A percentile compares a stretch with the other conserved stretches of the same genome.
Conservation (phyloP, 2,888 invertebrate species). For the Mesopsocus fuscifrons region DNA sequence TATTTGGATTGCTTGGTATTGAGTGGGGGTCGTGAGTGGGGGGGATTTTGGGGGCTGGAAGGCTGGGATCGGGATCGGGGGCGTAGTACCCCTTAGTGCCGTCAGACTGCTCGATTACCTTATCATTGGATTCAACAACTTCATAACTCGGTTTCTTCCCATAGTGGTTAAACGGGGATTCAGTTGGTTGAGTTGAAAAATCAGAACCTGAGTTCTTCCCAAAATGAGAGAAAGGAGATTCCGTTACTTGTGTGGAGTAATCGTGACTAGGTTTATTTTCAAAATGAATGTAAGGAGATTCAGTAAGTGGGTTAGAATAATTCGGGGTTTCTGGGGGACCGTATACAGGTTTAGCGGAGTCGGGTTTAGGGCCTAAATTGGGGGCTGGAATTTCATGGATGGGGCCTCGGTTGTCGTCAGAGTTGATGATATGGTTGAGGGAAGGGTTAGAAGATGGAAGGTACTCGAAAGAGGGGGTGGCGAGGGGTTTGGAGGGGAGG, state of each 20-base stretch:
- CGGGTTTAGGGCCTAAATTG: conserved; percentile 38
- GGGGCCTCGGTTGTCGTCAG: conserved; percentile 36
- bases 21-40: conserved; percentile 26
- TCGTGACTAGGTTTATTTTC: neutral
- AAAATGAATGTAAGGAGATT: conserved; percentile 21
- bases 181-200: neutral
- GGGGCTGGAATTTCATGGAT: conserved; percentile 77
- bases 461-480: conserved; percentile 16
- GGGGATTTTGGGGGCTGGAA: conserved; percentile 25
- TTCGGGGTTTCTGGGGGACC: conserved; percentile 16
- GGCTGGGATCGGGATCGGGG: conserved; percentile 30
- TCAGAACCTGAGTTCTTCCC: neutral
- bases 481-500: conserved; percentile 8
- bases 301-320: too few relatives aligned
- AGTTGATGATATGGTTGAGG: conserved; percentile 18
- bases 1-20: conserved; percentile 26
- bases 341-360: conserved; percentile 13
- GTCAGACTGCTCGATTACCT: conserved; percentile 12
- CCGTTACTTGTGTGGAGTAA: conserved; percentile 18
- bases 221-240: conserved; percentile 16
- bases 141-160: conserved; percentile 1
- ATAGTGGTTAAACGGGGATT: neutral
- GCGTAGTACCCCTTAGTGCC: conserved; percentile 23
- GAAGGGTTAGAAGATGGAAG: conserved; percentile 21
- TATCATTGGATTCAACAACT: conserved; percentile 18